A percentile compares a stretch with the other conserved stretches of the same genome.
phyloP scores from a whole-genome alignment of 1,140 invertebrate genomes.

The Campodea augens region DNA sequence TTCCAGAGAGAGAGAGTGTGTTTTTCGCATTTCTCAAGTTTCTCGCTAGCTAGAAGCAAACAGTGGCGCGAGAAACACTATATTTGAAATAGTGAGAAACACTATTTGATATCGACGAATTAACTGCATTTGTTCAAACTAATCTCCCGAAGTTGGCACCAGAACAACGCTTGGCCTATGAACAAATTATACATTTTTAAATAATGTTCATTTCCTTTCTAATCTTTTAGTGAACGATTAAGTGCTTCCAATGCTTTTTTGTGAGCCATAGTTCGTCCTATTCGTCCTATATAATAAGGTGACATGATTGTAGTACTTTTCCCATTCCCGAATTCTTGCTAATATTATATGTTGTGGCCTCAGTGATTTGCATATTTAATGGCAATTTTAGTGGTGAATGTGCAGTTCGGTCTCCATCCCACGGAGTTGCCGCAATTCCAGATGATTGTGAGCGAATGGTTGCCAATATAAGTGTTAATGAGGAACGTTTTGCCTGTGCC shows the following conservation, averaged over 20 bases:
- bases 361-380: conserved; percentile 12
- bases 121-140: too few relatives aligned
- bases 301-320: conserved; percentile 11
- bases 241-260: too few relatives aligned
- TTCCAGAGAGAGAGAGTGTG: conserved; percentile 12
- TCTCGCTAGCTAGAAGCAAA: not conserved
- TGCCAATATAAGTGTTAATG: not conserved
- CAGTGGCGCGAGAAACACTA: too few relatives aligned
- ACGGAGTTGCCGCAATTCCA: conserved; percentile 20
- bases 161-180: too few relatives aligned
- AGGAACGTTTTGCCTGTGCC: too few relatives aligned
- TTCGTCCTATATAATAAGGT: too few relatives aligned
- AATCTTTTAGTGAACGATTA: too few relatives aligned
- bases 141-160: too few relatives aligned
- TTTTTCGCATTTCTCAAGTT: conserved; percentile 4
- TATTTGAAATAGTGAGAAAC: too few relatives aligned
- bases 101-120: conserved; percentile 1
- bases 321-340: conserved; percentile 10
- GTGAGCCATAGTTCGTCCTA: too few relatives aligned
- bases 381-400: conserved; percentile 21
- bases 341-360: conserved; percentile 14
- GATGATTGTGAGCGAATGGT: conserved; percentile 18
- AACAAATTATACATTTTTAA: too few relatives aligned
- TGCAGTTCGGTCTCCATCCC: conserved; percentile 17
- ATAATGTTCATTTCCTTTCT: too few relatives aligned